Base-by-base conservation (phyloP, 2,113 vertebrate species). In the Gallinago jamesoni region DNA sequence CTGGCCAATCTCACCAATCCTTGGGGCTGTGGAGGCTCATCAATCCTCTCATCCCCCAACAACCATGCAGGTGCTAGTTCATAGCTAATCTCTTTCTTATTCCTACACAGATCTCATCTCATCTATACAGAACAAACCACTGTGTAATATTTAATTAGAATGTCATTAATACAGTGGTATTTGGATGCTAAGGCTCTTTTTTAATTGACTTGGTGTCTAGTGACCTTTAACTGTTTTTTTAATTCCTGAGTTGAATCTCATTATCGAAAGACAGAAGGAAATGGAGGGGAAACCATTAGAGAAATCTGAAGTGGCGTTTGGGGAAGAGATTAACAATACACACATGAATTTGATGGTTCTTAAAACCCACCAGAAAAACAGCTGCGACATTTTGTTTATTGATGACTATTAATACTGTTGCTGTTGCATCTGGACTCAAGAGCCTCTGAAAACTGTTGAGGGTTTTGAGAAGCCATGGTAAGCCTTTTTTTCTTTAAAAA, bases 201-300 rank as follows among this genome's bases (percentile, higher is more conserved):
- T 69, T 27, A 95, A 95, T 70, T 83, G 48, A 68, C 18, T 86
- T 77, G 18, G 12, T 83, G 25, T 48, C 63, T 86, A 66, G 55
- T 88, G 93, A 94, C 72, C 82, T 91, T 94, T 91, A 79, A 73
- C 43, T 33, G 22, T 6, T 37, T 41, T 79, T 64, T 91, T 62
- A 68, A 66, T n/a, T 72, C 30, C 31, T 45, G 53, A 80, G 23
- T 63, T 14, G 3, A 30, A 75, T 74, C 23, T 86, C 5, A 1
- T 90, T 91, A 83, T 8, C 18, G 37, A 69, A 76, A 69, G 66
- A 48, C 23, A 87, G 82, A 77, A 83, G 52, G 70, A 85, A 85
- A 87, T 55, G 59, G 41, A 95, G 59, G 20, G 52, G 76, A 90
- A 88, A 66, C 11, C 23, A 69, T 57, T 55, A 74, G 15, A 80